Base-by-base conservation (phyloP, 2,797 vertebrate species). In the Falco naumanni region DNA sequence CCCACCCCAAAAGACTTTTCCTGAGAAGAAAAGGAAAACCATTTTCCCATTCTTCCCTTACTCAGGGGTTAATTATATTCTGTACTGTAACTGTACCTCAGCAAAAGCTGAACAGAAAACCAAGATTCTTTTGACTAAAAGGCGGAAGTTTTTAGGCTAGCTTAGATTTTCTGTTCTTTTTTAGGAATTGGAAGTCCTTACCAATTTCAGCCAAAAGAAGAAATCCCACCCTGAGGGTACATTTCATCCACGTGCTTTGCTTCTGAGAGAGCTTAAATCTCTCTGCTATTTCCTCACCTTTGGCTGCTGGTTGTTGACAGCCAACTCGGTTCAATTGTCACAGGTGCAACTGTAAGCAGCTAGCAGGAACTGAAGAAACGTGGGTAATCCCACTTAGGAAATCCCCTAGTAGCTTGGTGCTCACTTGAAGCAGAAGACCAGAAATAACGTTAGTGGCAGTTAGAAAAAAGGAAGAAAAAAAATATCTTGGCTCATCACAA, bases 361-460 rank as follows among this genome's bases (percentile, higher is more conserved):
- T 57, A 78, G 79, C 85, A 94, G 89, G 87, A 96, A 91, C 95
- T 95, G 84, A 91, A 91, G 90, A 88, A 96, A 78, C 65, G n/a
- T 0, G 45, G 72, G 87, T 93, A 95, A 76, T 91, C 82, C 76
- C 79, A 28, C 48, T 86, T 81, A 91, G 94, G 95, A 96, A 97
- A 94, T 91, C 94, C 93, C 93, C 92, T 81, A 51, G 59, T 91
- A 93, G 64, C 69, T 79, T 78, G 45, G 47, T 71, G 65, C 68
- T 96, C 54, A 10, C 68, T 91, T 78, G 79, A 88, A 91, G 85
- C 70, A 39, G 66, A 89, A 86, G 84, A 65, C 47, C 72, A 93
- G 63, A 96, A 96, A 79, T 88, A 82, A 82, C 72, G 96, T 96
- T 96, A 84, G 86, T 9, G 83, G 60, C 94, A 80, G 96, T 94